phyloP scores from a whole-genome alignment of 2,797 vertebrate species.

The Pygocentrus nattereri region DNA sequence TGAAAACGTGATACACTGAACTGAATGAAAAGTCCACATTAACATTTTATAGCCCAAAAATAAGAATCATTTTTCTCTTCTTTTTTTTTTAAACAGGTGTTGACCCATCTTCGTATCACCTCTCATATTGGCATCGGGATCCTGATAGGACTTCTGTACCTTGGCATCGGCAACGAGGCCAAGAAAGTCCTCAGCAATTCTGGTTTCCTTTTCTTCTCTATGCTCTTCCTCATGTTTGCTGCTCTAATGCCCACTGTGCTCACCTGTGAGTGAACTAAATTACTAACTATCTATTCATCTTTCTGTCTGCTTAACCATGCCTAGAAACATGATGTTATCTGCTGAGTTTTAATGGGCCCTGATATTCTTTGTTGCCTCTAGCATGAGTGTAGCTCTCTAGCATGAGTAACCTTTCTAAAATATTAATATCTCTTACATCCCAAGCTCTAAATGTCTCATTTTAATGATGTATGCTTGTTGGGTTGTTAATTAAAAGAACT shows the following conservation, averaged over 20 bases:
- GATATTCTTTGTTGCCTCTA: neutral
- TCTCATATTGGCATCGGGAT: constrained; percentile 92
- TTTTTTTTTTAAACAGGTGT: constrained; percentile 78
- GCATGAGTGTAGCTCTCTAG: neutral
- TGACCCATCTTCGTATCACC: constrained; percentile 91
- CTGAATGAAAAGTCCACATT: too few species aligned
- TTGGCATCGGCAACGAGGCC: constrained; percentile 94
- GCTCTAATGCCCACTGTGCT: constrained; percentile 90
- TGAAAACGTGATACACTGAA: too few species aligned
- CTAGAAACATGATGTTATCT: neutral
- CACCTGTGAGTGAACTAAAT: constrained; percentile 80
- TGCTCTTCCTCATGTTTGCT: constrained; percentile 92
- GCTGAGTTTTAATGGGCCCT: neutral
- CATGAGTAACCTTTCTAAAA: neutral
- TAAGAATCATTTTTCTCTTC: neutral
- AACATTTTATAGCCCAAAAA: too few species aligned
- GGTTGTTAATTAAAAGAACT: neutral
- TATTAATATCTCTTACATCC: neutral
- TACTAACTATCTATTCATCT: neutral
- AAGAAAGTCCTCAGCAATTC: constrained; percentile 93
- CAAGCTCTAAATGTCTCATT: neutral
- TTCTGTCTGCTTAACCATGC: neutral
- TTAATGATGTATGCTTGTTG: neutral
- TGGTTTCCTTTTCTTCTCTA: constrained; percentile 96
- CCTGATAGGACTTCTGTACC: constrained; percentile 93